These are phyloP conservation scores for Orestias chungarensis DNA, from an alignment of 2,797 vertebrate genomes.

Conservation along the genomic window DNA sequence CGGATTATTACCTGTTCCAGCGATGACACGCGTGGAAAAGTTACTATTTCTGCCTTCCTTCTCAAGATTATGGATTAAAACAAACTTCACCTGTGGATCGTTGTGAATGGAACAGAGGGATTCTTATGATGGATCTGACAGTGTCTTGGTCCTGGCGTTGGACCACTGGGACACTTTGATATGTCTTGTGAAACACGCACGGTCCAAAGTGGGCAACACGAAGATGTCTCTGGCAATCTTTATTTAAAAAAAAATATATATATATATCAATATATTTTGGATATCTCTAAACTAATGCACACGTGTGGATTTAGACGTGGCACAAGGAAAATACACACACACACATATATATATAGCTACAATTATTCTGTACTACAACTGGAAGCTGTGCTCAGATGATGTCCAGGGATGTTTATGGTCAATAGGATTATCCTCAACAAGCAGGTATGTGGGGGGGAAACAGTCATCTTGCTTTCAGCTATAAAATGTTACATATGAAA, in stretches of 20 bases:
- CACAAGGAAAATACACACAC: constrained; percentile 20
- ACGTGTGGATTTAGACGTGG: constrained; percentile 23
- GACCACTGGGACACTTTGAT: constrained; percentile 45
- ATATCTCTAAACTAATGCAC: background rate
- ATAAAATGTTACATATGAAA: background rate
- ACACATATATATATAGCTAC: background rate
- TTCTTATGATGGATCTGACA: constrained; percentile 11
- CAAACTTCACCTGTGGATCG: constrained; percentile 5
- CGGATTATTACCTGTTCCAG: background rate
- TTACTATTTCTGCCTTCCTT: constrained; percentile 14
- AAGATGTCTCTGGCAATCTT: constrained; percentile 2
- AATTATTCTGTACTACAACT: constrained; percentile 49
- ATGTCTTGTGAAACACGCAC: constrained; percentile 33
- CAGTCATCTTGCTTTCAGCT: background rate
- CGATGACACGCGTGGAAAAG: constrained; percentile 50
- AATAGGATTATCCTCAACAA: constrained; percentile 20
- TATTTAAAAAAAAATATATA: too few species aligned
- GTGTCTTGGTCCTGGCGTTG: constrained; percentile 24
- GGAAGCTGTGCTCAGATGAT: constrained; percentile 27
- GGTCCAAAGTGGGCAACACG: constrained; percentile 22
- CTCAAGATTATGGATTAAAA: constrained; percentile 33
- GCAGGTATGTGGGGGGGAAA: constrained; percentile 56
- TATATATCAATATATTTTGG: too few species aligned
- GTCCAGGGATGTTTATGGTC: constrained; percentile 40
- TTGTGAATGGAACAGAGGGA: constrained; percentile 24